These are phyloP conservation scores for Rhinichthys osculus DNA, from an alignment of 2,797 vertebrate genomes.

Conservation along the genomic window DNA sequence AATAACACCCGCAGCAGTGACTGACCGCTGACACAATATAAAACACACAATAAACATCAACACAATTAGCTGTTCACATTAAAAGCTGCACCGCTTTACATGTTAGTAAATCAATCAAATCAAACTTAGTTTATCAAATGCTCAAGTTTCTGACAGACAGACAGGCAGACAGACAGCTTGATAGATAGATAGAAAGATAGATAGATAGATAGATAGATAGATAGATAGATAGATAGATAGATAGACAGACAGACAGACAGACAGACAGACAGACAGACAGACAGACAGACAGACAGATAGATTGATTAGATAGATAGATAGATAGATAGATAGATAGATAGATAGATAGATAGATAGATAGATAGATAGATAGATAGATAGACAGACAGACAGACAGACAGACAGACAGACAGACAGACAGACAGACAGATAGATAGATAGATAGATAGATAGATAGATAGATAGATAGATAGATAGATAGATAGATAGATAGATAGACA, in stretches of 20 bases:
- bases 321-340: not conserved
- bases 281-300: fast-evolving
- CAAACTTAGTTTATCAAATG: not conserved
- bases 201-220: not conserved
- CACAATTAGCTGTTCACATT: not conserved
- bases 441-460: no score
- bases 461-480: no score
- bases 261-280: fast-evolving
- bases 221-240: not conserved
- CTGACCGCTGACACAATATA: not conserved
- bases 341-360: not conserved
- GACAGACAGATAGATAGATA: no score
- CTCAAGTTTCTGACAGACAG: not conserved
- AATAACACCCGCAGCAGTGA: not conserved
- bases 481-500: no score
- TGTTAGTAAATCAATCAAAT: not conserved
- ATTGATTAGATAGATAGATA: fast-evolving
- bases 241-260: not conserved
- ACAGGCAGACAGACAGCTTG: not conserved
- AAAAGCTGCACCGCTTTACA: not conserved
- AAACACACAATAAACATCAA: not conserved
- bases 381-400: no score
- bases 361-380: no score
- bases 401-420: no score
- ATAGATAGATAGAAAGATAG: not conserved